Base-by-base conservation (phyloP, 2,888 invertebrate species). In the Autographa gamma region DNA sequence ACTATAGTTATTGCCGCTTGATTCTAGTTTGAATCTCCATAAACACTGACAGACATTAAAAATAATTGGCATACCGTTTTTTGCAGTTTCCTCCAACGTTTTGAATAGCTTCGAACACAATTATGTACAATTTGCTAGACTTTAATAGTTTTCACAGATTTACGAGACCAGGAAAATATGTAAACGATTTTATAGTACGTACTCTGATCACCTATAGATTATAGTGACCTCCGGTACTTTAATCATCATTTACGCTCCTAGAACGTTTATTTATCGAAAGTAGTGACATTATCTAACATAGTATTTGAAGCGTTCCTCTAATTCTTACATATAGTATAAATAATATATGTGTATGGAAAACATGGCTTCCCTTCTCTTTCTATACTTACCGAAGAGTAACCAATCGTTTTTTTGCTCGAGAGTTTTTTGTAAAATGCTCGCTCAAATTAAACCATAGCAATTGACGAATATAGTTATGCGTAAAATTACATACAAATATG, bases 161-260 rank as follows among this genome's bases (percentile, higher is more conserved):
- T 32, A 38, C 7, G 41, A 31, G 58, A 25, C 43, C 38, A 60
- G 76, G 66, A 69, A 69, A 73, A 79, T 59, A 41, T 62, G 34
- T 63, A 18, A 18, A 56, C 63, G n/a, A 34, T 60, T 67, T 59
- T 25, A 52, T 52, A 19, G 8, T 19, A 38, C 8, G 34, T 38
- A 9, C n/a, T 48, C n/a, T 64, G 64, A 72, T 77, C 64, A 69
- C 69, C 69, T 69, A 56, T 38, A 62, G 77, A 77, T 77, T 48
- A 64, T 9, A 16, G 41, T 62, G 43, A 77, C 79, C 78, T 77
- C 31, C n/a, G 13, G n/a, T 0, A 56, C 52, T 58, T 13, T 41
- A 58, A 63, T 64, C 31, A 65, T 56, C 61, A 14, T 61, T 63
- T 43, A 19, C 62, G 63, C 65, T 67, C 38, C 63, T 79, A 52